Evolutionary conservation across 2,113 vertebrate genomes (phyloP), one percentile per base, ranked within the genome.

Genomic region (Toxostoma redivivum): DNA sequence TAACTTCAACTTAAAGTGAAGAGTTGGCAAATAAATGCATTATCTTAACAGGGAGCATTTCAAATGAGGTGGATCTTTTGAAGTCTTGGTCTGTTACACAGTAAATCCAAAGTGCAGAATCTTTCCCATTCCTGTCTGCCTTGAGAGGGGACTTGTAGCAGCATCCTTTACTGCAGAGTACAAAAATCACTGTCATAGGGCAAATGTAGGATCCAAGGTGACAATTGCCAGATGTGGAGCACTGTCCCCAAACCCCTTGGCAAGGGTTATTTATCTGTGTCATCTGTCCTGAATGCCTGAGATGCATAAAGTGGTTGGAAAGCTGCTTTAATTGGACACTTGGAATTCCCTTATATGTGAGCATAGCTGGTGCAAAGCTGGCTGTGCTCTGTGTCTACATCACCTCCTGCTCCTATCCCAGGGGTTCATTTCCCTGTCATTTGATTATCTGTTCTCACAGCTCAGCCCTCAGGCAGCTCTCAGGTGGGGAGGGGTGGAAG

Each of bases 301-400:
- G 61, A 8, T 66, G 17, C 1, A 10, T 24, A 0, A 77, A 50
- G 37, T 67, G 20, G 4, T 53, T 79, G 37, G 44, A 76, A 87
- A 89, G 37, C 30, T 89, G 69, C 86, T 89, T 87, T 91, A 65
- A 38, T 61, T 81, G 86, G 53, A 7, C 7, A 31, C 14, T 17
- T 81, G 48, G 24, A 78, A 67, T 86, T 91, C 72, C 20, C 8
- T 81, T 81, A 1, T 4, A 15, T 21, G 5, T 56, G 64, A 58
- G 37, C 79, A 33, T 24, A 65, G 51, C 30, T 47, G n/a, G 10
- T 60, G 31, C 44, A 45, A 15, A 74, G 35, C 33, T 10, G 17
- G 1, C 48, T 56, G 1, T 70, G 61, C 20, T 51, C 0, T 50
- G 1, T 42, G 30, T 51, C n/a, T 45, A 5, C 31, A 5, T 31